Conservation (phyloP, 2,113 vertebrate genomes). For the Saguinus imperator region DNA sequence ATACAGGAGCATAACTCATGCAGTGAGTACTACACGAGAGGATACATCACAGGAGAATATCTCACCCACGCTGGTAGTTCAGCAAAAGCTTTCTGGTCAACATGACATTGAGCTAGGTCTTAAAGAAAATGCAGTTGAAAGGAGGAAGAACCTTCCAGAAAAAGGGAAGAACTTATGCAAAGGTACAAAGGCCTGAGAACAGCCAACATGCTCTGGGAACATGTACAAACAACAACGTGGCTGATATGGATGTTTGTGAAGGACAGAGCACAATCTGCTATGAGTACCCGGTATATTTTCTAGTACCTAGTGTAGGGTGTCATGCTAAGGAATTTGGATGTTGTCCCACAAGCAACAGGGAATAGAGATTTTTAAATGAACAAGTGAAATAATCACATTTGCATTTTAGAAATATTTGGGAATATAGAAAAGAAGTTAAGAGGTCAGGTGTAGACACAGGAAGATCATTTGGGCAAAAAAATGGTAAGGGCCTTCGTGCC, state of each 20-base stretch:
- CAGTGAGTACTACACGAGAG: not conserved
- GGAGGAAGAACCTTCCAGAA: not conserved
- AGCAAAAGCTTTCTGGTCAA: not conserved
- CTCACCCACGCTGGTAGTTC: not conserved
- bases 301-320: not conserved
- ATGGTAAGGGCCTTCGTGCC: not conserved
- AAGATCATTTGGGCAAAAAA: not conserved
- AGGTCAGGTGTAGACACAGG: not conserved
- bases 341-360: not conserved
- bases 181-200: not conserved
- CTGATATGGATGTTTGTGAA: not conserved
- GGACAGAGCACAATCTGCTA: not conserved
- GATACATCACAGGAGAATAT: not conserved
- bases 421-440: not conserved
- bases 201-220: not conserved
- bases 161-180: not conserved
- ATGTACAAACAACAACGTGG: not conserved
- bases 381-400: not conserved
- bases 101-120: not conserved
- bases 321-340: not conserved
- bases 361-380: slow-evolving; percentile 8
- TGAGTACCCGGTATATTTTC: not conserved
- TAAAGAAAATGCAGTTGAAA: not conserved
- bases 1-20: not conserved
- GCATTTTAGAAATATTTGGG: not conserved